Percentiles rank a stretch among this genome's conserved stretches.
phyloP scores from a whole-genome alignment of 1,140 invertebrate genomes.

The Aphelinus atriplicis region DNA sequence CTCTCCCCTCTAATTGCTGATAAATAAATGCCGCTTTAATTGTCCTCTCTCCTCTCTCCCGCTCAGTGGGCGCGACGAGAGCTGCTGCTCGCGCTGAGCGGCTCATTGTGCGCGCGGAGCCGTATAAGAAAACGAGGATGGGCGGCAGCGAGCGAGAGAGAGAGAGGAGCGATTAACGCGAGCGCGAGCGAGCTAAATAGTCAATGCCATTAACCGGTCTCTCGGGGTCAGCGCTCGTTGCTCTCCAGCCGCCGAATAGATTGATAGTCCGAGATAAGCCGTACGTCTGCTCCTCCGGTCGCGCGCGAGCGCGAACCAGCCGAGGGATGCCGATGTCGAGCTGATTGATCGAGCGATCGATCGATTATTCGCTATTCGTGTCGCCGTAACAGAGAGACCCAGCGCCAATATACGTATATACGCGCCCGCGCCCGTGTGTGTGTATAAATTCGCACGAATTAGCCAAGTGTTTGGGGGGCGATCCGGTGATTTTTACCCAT shows the following conservation, averaged over 20 bases:
- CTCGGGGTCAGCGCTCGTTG: conserved; percentile 12
- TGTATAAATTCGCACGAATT: too few relatives aligned
- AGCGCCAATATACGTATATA: not conserved
- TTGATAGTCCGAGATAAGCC: conserved; percentile 26
- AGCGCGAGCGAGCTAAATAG: conserved; percentile 15
- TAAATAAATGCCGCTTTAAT: conserved; percentile 42
- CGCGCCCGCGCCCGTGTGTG: conserved; percentile 11
- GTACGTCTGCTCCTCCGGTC: not conserved
- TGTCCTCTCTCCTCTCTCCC: not conserved
- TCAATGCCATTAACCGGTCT: conserved; percentile 26
- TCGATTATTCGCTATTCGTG: conserved; percentile 13
- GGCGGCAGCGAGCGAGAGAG: not conserved
- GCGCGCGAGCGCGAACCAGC: not conserved
- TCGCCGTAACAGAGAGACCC: not conserved
- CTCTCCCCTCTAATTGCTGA: conserved; percentile 37
- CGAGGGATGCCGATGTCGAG: not conserved
- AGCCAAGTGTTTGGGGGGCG: too few relatives aligned
- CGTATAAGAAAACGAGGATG: not conserved
- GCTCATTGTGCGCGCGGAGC: too few relatives aligned
- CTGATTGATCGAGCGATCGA: conserved; percentile 27
- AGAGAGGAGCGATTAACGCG: conserved; percentile 24
- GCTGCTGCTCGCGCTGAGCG: not conserved
- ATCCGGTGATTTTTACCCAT: too few relatives aligned
- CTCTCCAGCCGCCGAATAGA: conserved; percentile 6
- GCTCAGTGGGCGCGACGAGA: not conserved